Evolutionary conservation across 2,113 vertebrate species (phyloP).

Genomic region (Pterocles orientalis): DNA sequence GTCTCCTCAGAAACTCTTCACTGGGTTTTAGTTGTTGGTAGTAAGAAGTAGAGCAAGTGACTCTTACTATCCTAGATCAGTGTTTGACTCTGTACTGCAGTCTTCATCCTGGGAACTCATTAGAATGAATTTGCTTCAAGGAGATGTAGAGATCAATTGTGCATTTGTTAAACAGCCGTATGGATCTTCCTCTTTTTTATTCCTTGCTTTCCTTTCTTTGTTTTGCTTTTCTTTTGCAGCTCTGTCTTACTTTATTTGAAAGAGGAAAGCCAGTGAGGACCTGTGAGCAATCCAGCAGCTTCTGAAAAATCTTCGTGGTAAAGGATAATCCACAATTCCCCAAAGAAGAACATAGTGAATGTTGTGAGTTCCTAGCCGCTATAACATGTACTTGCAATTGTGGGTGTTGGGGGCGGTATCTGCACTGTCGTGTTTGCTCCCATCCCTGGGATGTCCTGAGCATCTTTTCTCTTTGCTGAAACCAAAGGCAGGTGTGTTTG

Average conservation of each 20-base stretch:
- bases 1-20: slow-evolving; percentile 6
- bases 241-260: slow-evolving; percentile 48
- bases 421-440: background rate
- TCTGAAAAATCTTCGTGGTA: slow-evolving; percentile 68
- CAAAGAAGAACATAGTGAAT: slow-evolving; percentile 72
- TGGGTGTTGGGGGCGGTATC: background rate
- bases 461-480: background rate
- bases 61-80: background rate
- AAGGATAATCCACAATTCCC: slow-evolving; percentile 63
- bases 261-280: slow-evolving; percentile 53
- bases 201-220: slow-evolving; percentile 4
- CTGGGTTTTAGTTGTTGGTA: slow-evolving; percentile 11
- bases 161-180: background rate
- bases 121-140: slow-evolving; percentile 14
- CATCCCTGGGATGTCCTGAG: background rate
- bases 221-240: slow-evolving; percentile 59
- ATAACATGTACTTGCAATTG: background rate
- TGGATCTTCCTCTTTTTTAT: slow-evolving; percentile 10
- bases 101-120: background rate
- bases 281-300: slow-evolving; percentile 8
- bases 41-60: background rate
- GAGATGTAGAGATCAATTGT: background rate
- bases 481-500: background rate
- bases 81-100: background rate
- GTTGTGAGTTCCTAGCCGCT: slow-evolving; percentile 75